phyloP scores from a whole-genome alignment of 2,797 vertebrate species.

The Coluber constrictor region DNA sequence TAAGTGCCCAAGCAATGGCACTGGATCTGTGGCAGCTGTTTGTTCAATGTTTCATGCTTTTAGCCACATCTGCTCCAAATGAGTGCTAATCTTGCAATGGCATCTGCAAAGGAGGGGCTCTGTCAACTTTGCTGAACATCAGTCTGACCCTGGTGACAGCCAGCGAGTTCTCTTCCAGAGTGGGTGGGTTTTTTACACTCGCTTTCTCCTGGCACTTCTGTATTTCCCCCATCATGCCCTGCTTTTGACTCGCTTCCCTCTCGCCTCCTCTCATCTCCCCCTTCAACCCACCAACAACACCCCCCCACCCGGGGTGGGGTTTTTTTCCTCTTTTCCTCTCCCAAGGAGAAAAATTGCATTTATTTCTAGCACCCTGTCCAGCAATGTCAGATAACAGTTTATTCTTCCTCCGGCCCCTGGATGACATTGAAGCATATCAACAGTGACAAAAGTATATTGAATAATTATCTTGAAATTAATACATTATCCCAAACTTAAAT shows the following conservation, averaged over 20 bases:
- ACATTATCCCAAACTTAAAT: conserved; percentile 94
- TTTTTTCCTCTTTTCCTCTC: conserved; percentile 17
- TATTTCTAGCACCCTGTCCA: conserved; percentile 78
- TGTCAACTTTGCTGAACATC: conserved; percentile 93
- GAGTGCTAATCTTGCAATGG: conserved; percentile 97
- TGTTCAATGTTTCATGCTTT: conserved; percentile 99
- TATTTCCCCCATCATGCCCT: conserved; percentile 45
- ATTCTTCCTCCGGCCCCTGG: conserved; percentile 78
- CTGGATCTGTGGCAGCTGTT: conserved; percentile 96
- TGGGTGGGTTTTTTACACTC: background rate
- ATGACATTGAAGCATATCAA: conserved; percentile 93
- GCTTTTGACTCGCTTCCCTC: conserved; percentile 20
- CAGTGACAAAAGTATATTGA: conserved; percentile 97
- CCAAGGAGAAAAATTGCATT: conserved; percentile 82
- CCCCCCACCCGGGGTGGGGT: conserved; percentile 50
- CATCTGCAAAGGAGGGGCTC: conserved; percentile 77
- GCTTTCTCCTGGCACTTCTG: conserved; percentile 39
- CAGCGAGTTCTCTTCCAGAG: conserved; percentile 63
- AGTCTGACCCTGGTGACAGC: conserved; percentile 81
- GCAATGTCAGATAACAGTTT: conserved; percentile 84
- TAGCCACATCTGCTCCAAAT: conserved; percentile 96
- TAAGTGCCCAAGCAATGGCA: conserved; percentile 80
- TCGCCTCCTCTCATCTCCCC: background rate
- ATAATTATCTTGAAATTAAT: conserved; percentile 97
- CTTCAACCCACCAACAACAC: conserved; percentile 32